Evolutionary conservation across 2,888 invertebrate genomes (phyloP), one percentile per base, ranked within the genome.

Genomic region (Drosophila incognita): DNA sequence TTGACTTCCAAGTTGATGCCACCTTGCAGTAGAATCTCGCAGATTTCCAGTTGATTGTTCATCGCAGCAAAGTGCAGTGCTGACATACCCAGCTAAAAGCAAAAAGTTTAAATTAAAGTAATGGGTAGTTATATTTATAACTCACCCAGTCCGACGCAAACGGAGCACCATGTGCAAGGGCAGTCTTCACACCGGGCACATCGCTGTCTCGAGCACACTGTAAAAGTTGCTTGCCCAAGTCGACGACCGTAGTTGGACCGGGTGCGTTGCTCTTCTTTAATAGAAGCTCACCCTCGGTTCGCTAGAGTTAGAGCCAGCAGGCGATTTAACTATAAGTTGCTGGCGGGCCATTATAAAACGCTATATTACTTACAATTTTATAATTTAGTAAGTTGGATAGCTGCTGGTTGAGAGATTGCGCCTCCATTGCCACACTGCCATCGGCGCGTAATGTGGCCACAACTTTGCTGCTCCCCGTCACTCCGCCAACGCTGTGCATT

Each of bases 111-210:
- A 53, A 5, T 35, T 13, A 29, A 15, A 48, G 4, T 18, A 21
- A 38, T 7, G 5, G 31, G 5, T 63, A 4, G 35, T 35, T 31
- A 21, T 11, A 11, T 15, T n/a, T 18, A 15, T 11, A n/a, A 61
- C 92, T 90, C 93, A 98, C 98, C 98, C 98, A 98, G 93, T 98
- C 98, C 4, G 98, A 96, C 13, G 97, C 97, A 91, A 98, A 98
- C 33, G 98, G 98, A 54, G 98, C 98, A 56, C 98, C 98, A 93
- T 96, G 95, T 35, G 95, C 95, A 95, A 98, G 95, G 69, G 98
- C 95, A 52, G 95, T 94, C 69, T 96, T 94, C 29, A 98, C 97
- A 78, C 95, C 95, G 69, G 95, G 94, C 5, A 96, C 95, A 92
- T 97, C 96, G 1, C 98, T 98, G 79, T 96, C 95, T 81, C 96